A percentile compares a stretch with the other conserved stretches of the same genome.
These are phyloP conservation scores for Trypoxylon attenuatum DNA, from an alignment of 2,888 invertebrate genomes.

Conservation along the genomic window DNA sequence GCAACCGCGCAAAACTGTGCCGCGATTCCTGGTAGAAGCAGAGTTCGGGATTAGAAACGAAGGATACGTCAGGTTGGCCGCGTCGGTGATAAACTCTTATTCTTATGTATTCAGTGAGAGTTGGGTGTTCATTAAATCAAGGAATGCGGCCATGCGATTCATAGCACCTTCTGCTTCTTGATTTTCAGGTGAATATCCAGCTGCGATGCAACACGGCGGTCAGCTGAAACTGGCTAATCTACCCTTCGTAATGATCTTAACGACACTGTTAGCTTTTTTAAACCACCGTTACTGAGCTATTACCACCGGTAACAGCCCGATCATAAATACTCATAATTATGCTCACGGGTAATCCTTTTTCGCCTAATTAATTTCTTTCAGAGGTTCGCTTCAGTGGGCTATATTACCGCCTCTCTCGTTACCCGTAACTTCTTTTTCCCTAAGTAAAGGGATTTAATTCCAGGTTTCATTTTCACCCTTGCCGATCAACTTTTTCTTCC, in stretches of 20 bases:
- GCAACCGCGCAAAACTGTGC: slow-evolving; percentile 25
- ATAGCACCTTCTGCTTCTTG: slow-evolving; percentile 38
- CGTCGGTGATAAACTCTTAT: background rate
- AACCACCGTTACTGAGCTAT: slow-evolving; percentile 66
- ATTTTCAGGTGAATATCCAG: slow-evolving; percentile 86
- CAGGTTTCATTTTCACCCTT: background rate
- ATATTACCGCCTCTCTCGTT: background rate
- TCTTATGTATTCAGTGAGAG: background rate
- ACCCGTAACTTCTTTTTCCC: background rate
- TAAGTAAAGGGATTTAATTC: background rate
- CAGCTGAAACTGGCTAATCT: slow-evolving; percentile 81
- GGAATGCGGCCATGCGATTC: slow-evolving; percentile 22
- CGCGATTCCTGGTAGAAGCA: slow-evolving; percentile 26
- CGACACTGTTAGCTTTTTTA: slow-evolving; percentile 79
- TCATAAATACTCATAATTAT: slow-evolving; percentile 12
- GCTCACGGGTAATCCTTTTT: slow-evolving; percentile 16
- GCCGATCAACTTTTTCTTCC: background rate
- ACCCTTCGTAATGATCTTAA: slow-evolving; percentile 82
- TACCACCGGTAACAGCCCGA: slow-evolving; percentile 1
- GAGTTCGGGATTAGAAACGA: slow-evolving; percentile 29
- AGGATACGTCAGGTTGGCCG: slow-evolving; percentile 26
- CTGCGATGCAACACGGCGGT: slow-evolving; percentile 88
- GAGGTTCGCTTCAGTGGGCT: slow-evolving; percentile 2
- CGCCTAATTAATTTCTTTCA: slow-evolving; percentile 15
- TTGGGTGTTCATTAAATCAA: slow-evolving; percentile 20